Evolutionary conservation across 2,888 invertebrate genomes (phyloP).

Genomic region (Pyrrhosoma nymphula): DNA sequence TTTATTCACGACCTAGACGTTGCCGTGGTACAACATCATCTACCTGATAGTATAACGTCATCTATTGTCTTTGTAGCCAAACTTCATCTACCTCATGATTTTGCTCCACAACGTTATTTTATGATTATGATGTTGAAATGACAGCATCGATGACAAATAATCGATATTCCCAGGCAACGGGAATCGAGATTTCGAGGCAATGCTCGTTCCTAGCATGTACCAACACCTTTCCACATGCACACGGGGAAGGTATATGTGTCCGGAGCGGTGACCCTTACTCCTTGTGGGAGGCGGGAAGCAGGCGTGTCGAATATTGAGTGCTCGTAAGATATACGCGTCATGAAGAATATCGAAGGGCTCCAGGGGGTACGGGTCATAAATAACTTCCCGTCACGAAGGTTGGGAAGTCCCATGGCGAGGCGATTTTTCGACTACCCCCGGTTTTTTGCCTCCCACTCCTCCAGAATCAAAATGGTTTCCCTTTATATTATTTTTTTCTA

Average conservation of each 20-base stretch:
- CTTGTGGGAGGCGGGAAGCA: background rate
- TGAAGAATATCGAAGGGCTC: slow-evolving; percentile 11
- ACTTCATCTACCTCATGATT: too few species aligned
- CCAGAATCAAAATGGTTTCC: background rate
- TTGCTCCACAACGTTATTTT: too few species aligned
- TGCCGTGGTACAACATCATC: too few species aligned
- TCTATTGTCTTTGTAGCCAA: too few species aligned
- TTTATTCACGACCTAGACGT: too few species aligned
- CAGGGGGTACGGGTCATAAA: background rate
- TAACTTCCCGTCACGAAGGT: slow-evolving; percentile 3
- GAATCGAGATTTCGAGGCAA: too few species aligned
- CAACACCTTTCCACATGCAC: background rate
- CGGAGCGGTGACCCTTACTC: background rate
- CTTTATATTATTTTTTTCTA: background rate
- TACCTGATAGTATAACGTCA: too few species aligned
- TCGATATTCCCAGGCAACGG: too few species aligned
- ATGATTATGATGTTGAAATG: too few species aligned
- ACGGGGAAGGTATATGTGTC: background rate
- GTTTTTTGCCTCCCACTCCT: background rate
- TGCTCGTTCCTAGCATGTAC: background rate
- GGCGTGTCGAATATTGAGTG: slow-evolving; percentile 25
- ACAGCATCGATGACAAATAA: too few species aligned
- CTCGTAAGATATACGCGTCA: slow-evolving; percentile 32
- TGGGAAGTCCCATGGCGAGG: background rate
- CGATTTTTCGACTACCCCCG: background rate